phyloP scores from a whole-genome alignment of 2,797 vertebrate genomes.

The Okamejei kenojei region DNA sequence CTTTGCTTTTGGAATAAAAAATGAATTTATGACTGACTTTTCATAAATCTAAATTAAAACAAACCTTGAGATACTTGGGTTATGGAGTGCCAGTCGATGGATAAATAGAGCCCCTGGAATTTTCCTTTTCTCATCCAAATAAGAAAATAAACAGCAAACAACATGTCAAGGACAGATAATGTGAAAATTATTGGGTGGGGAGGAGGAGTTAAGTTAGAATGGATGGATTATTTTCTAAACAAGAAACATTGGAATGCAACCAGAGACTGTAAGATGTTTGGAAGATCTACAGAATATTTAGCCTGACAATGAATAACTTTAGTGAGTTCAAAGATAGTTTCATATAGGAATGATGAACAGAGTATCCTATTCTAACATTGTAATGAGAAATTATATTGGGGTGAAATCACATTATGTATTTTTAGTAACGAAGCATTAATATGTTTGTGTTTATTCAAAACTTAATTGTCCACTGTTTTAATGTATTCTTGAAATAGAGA shows the following conservation, averaged over 20 bases:
- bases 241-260: not conserved
- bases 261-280: not conserved
- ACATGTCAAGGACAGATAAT: not conserved
- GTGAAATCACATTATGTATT: not conserved
- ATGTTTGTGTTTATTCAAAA: not conserved
- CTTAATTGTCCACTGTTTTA: not conserved
- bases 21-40: not conserved
- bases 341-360: not conserved
- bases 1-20: not conserved
- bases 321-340: not conserved
- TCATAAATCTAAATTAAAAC: constrained; percentile 14
- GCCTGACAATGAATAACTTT: not conserved
- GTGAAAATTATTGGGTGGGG: constrained; percentile 1
- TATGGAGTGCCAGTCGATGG: not conserved
- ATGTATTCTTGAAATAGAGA: not conserved
- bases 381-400: not conserved
- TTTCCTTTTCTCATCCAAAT: not conserved
- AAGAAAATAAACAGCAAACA: not conserved
- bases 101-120: not conserved
- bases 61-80: constrained; percentile 17
- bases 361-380: not conserved
- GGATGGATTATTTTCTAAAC: not conserved
- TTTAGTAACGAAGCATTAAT: not conserved
- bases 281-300: not conserved
- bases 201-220: not conserved